These are phyloP conservation scores for Ectemnius lituratus DNA, from an alignment of 2,888 invertebrate genomes.

Conservation along the genomic window DNA sequence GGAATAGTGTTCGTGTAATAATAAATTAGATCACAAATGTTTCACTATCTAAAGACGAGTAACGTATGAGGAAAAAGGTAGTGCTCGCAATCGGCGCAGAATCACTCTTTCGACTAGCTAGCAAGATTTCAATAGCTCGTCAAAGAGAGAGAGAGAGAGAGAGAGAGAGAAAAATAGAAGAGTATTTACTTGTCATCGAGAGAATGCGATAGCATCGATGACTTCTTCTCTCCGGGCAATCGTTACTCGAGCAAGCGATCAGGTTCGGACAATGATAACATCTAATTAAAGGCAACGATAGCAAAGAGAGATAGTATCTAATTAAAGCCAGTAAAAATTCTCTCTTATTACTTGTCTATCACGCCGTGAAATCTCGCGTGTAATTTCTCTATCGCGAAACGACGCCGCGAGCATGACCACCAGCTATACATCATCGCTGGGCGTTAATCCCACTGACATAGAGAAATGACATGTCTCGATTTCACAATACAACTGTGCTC, in stretches of 20 bases:
- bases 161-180: no score
- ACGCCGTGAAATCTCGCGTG: conserved; percentile 11
- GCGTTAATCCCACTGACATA: no score
- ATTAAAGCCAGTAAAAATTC: conserved; percentile 6
- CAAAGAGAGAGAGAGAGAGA: no score
- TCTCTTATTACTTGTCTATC: conserved; percentile 9
- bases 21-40: no score
- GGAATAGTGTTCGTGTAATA: no score
- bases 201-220: conserved; percentile 5
- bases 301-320: conserved; percentile 1
- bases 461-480: background rate
- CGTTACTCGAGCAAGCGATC: conserved; percentile 9
- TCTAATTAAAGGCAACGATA: conserved; percentile 2
- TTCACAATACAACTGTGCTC: background rate
- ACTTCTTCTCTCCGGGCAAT: conserved; percentile 6
- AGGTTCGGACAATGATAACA: background rate
- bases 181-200: conserved; percentile 12
- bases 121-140: no score
- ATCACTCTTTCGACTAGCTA: no score
- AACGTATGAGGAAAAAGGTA: no score
- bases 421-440: background rate
- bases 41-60: no score
- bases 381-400: conserved; percentile 14
- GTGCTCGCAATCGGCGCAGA: no score
- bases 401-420: background rate